These are phyloP conservation scores for Microcebus ravelobensis DNA, from an alignment of 2,113 vertebrate species.

Conservation along the genomic window DNA sequence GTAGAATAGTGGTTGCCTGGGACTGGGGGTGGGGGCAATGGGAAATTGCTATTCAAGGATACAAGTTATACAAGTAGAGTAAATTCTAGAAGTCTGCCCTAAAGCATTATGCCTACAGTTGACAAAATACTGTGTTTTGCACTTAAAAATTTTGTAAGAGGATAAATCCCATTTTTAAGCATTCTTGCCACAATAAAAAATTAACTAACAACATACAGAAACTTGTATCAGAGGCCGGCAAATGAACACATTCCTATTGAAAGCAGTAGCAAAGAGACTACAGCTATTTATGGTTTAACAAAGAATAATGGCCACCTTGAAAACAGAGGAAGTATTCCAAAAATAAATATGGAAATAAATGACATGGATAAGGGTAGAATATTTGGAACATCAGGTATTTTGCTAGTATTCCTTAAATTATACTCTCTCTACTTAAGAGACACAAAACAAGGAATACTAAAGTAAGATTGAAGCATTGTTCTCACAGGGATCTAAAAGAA, in stretches of 20 bases:
- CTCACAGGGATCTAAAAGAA: neutral
- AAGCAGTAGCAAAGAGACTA: neutral
- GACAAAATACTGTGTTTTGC: neutral
- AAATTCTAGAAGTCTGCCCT: neutral
- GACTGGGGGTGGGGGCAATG: neutral
- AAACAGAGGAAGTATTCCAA: conserved; percentile 40
- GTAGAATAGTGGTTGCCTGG: neutral
- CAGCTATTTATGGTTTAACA: conserved; percentile 52
- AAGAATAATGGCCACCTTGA: conserved; percentile 28
- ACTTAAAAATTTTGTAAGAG: neutral
- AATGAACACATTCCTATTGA: neutral
- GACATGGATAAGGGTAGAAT: neutral
- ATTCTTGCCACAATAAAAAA: neutral
- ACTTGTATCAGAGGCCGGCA: neutral
- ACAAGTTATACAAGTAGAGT: neutral
- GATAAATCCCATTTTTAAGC: neutral
- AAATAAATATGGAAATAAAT: conserved; percentile 40
- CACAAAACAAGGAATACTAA: neutral
- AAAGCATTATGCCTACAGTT: neutral
- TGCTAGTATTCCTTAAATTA: neutral
- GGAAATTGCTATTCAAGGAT: neutral
- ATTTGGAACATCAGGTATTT: neutral
- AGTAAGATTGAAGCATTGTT: neutral
- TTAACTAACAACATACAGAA: conserved; percentile 10
- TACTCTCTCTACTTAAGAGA: neutral